A percentile compares a stretch with the other conserved stretches of the same genome.
Evolutionary conservation across 2,888 invertebrate species (phyloP).

Genomic region (Acleris holmiana): DNA sequence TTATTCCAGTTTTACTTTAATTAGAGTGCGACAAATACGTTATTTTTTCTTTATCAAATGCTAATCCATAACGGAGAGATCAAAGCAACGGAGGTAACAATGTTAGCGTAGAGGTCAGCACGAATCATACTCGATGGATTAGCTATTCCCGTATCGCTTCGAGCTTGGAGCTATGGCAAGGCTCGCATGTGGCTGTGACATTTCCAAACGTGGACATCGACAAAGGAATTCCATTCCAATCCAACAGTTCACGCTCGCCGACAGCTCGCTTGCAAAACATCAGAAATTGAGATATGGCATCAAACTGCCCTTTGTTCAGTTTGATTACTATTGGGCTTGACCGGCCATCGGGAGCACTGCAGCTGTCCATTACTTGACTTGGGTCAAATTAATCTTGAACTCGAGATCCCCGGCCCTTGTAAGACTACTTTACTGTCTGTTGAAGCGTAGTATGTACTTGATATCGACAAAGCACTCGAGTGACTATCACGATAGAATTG

Average conservation of each 20-base stretch:
- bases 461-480: slow-evolving; percentile 17
- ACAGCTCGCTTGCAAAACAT: slow-evolving; percentile 12
- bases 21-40: no score
- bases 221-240: slow-evolving; percentile 29
- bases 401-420: slow-evolving; percentile 21
- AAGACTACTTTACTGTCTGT: slow-evolving; percentile 18
- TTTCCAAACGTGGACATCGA: not conserved
- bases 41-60: no score
- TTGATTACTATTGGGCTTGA: slow-evolving; percentile 36
- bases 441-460: slow-evolving; percentile 23
- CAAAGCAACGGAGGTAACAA: no score
- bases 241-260: slow-evolving; percentile 5
- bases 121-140: slow-evolving; percentile 3
- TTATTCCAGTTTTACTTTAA: no score
- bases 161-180: slow-evolving; percentile 2
- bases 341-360: slow-evolving; percentile 24
- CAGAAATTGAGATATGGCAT: slow-evolving; percentile 21
- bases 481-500: not conserved
- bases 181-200: slow-evolving; percentile 12
- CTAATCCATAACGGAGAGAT: no score
- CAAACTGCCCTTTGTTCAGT: slow-evolving; percentile 26
- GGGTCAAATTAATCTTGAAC: slow-evolving; percentile 36
- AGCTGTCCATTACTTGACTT: slow-evolving; percentile 32
- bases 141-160: slow-evolving; percentile 8
- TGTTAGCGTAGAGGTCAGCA: not conserved